Evolutionary conservation across 2,888 invertebrate genomes (phyloP), one percentile per base, ranked within the genome.

Genomic region (Dysmachus trigonus): DNA sequence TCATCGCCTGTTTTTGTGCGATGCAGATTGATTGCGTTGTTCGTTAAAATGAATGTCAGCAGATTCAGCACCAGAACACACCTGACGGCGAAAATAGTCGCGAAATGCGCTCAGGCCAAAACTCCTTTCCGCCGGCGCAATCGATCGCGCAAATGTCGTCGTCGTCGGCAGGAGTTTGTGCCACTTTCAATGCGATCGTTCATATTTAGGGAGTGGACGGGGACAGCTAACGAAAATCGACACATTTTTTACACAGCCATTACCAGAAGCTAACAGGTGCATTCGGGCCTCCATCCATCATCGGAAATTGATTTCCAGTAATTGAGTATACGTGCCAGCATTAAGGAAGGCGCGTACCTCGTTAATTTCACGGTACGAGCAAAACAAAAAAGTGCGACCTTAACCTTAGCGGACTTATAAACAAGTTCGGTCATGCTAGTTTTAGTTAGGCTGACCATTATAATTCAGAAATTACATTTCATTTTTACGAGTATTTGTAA

Each of bases 241-340:
- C 77, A 30, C 47, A 15, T 77, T 47, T 31, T 77, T 41, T 27
- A 15, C 33, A 53, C 33, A 18, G 15, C 47, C 53, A 53, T 91
- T 91, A 91, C 90, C 91, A 91, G 91, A 91, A 91, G 91, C 91
- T 91, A 91, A 91, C 91, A 91, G 92, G 91, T 91, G 92, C 91
- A 91, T 91, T 91, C 89, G 87, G 89, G 89, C 87, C 89, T 90
- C 90, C 91, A 91, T 91, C 91, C 91, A 91, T 91, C 91, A 91
- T 91, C 89, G 88, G 88, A 89, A 91, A 90, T 91, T 91, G 91
- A 91, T 91, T 91, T 91, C 91, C 47, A 47, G n/a, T 41, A 77
- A 77, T 38, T 38, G 76, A 38, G 33, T 35, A 22, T 76, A 18
- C 38, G 33, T 76, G 76, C 38, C 76, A 35, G 22, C 10, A 38